These are phyloP conservation scores for Lophochroa leadbeateri DNA, from an alignment of 2,113 vertebrate species.

Conservation along the genomic window DNA sequence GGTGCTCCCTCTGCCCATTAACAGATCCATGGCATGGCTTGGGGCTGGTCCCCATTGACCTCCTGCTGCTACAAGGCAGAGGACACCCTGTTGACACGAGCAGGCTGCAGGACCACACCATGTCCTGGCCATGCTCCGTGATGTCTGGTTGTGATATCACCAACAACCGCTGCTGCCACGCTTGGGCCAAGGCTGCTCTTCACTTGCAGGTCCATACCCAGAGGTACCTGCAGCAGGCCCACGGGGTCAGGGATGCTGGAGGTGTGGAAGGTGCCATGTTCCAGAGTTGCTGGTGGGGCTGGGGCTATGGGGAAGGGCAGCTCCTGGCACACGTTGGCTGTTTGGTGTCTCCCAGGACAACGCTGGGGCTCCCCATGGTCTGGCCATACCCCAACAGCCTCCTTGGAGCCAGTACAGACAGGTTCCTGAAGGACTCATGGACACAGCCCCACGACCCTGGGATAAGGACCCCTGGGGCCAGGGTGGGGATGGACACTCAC, in stretches of 20 bases:
- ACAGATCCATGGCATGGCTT: background rate
- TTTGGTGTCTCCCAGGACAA: background rate
- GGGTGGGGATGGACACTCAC: background rate
- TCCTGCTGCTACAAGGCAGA: background rate
- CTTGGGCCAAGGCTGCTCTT: background rate
- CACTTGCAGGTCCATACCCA: background rate
- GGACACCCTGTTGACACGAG: background rate
- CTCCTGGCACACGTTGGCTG: background rate
- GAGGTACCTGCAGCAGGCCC: background rate
- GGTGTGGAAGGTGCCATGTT: too few species aligned
- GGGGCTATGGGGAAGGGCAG: background rate
- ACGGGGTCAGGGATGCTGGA: background rate
- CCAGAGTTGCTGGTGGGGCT: background rate
- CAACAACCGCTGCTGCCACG: background rate
- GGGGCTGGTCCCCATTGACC: background rate
- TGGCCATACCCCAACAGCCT: background rate
- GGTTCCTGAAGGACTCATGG: background rate
- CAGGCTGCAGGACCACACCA: fast-evolving
- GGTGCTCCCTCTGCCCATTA: background rate
- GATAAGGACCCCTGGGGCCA: background rate
- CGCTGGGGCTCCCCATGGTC: background rate
- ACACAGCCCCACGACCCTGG: background rate
- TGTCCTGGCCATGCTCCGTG: too few species aligned
- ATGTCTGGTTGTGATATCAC: fast-evolving
- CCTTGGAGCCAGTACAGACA: background rate